Evolutionary conservation across 2,797 vertebrate species (phyloP).

Genomic region (Oreortyx pictus): DNA sequence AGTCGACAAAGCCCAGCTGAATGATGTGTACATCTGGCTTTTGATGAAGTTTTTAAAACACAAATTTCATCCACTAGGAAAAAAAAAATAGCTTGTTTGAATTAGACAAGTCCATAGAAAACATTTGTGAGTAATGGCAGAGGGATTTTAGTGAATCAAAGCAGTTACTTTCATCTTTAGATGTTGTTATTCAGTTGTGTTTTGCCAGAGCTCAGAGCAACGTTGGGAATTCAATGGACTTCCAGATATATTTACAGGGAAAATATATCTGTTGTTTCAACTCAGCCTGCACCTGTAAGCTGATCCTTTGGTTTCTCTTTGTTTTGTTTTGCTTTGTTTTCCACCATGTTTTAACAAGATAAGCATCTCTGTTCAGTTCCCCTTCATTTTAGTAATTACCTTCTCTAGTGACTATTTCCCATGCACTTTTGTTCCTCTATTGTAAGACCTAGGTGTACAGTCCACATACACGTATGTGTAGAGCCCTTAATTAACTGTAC

Average conservation of each 20-base stretch:
- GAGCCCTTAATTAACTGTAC: not conserved
- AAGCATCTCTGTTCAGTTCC: slow-evolving; percentile 38
- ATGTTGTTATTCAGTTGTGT: not conserved
- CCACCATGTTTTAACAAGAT: slow-evolving; percentile 42
- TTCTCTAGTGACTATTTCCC: slow-evolving; percentile 48
- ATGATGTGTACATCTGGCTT: not conserved
- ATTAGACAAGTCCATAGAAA: not conserved
- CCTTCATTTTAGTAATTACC: slow-evolving; percentile 46
- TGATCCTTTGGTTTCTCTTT: slow-evolving; percentile 28
- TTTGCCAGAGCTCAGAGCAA: not conserved
- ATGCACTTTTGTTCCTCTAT: not conserved
- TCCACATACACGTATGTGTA: not conserved
- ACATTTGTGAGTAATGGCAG: not conserved
- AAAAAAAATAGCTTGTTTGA: not conserved
- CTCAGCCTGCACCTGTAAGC: slow-evolving; percentile 32
- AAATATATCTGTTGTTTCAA: not conserved
- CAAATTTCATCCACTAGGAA: not conserved
- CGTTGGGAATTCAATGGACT: not conserved
- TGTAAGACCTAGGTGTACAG: not conserved
- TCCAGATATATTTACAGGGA: not conserved
- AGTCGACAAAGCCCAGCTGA: not conserved
- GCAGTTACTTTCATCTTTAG: not conserved
- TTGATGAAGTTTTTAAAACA: not conserved
- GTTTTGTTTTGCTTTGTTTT: slow-evolving; percentile 50
- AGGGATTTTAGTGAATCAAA: not conserved